A percentile compares a stretch with the other conserved stretches of the same genome.
These are phyloP conservation scores for Callitettix versicolor DNA, from an alignment of 1,140 invertebrate species.

Conservation along the genomic window DNA sequence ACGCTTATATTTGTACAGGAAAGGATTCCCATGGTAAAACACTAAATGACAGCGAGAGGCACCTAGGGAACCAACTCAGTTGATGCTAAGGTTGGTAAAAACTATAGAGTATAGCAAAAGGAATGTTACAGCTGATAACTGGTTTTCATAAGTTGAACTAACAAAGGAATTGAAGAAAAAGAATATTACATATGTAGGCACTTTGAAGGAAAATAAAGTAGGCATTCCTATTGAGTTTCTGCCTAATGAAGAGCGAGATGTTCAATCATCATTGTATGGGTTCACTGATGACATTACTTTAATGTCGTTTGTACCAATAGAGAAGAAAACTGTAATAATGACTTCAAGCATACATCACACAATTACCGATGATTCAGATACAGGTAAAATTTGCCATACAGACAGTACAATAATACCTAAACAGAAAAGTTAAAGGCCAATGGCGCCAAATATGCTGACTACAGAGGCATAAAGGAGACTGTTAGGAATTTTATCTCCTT, in stretches of 20 bases:
- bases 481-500: no score
- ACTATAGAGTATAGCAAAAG: conserved; percentile 21
- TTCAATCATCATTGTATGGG: conserved; percentile 14
- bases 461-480: no score
- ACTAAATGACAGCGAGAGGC: neutral
- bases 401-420: no score
- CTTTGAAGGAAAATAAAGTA: conserved; percentile 29
- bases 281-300: conserved; percentile 25
- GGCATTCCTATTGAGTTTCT: conserved; percentile 28
- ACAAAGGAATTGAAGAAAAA: conserved; percentile 27
- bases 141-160: conserved; percentile 29
- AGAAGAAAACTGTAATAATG: conserved; percentile 25
- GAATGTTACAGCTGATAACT: conserved; percentile 32
- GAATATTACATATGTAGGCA: conserved; percentile 16
- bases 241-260: neutral
- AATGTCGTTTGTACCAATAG: conserved; percentile 27
- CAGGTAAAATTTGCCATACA: no score
- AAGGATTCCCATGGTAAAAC: conserved; percentile 2
- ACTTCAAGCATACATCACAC: conserved; percentile 26
- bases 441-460: no score
- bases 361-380: no score
- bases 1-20: conserved; percentile 8
- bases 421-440: no score
- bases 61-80: conserved; percentile 11
- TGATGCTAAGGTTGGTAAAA: conserved; percentile 13